Conservation (phyloP, 2,888 invertebrate species). For the Sinodicranocentrus sp. region DNA sequence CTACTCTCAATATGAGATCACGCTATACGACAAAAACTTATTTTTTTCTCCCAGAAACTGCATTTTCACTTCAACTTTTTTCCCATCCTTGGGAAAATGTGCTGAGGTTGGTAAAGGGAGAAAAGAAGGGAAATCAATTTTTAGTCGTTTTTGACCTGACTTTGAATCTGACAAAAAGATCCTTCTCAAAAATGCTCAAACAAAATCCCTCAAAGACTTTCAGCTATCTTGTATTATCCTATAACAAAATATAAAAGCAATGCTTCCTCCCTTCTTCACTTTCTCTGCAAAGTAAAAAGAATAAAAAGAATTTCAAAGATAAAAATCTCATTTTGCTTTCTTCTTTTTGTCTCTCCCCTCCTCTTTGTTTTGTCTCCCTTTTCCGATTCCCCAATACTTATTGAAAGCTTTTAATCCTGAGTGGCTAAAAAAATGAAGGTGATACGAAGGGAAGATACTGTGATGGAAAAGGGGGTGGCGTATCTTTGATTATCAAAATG, state of each 20-base stretch:
- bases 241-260: background rate
- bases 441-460: conserved; percentile 1
- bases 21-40: background rate
- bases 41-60: conserved; percentile 12
- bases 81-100: conserved; percentile 13
- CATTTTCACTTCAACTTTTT: background rate
- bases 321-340: conserved; percentile 17
- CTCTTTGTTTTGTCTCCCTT: conserved; percentile 20
- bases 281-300: conserved; percentile 2
- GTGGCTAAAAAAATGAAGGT: conserved; percentile 3
- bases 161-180: conserved; percentile 47
- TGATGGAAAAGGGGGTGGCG: background rate
- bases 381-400: too few relatives aligned
- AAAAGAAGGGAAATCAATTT: conserved; percentile 32
- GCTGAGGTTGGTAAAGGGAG: conserved; percentile 3
- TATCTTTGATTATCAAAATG: conserved; percentile 53
- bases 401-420: conserved; percentile 37
- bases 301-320: background rate
- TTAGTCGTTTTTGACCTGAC: conserved; percentile 48
- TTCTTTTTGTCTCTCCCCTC: background rate
- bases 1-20: background rate
- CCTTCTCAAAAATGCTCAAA: too few relatives aligned
- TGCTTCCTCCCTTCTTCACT: background rate
- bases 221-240: background rate
- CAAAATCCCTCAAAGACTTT: too few relatives aligned